Evolutionary conservation across 2,888 invertebrate species (phyloP), one percentile per base, ranked within the genome.

Genomic region (Pristionchus exspectatus): DNA sequence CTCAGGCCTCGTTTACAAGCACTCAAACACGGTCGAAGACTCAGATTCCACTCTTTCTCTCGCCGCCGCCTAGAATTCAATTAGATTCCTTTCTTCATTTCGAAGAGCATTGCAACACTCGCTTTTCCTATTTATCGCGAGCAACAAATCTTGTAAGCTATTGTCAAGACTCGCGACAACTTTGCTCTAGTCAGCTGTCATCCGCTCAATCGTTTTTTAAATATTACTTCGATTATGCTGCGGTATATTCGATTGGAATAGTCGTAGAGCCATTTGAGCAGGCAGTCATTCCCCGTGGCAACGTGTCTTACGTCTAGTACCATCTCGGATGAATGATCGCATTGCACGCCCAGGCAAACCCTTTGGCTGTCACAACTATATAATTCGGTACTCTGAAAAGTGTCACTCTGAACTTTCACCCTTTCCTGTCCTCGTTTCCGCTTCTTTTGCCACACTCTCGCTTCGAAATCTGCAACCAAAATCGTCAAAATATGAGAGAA

Each of bases 81-180:
- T 81, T 81, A 81, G 81, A 81, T 81, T 50, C 81, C 27, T n/a
- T 81, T 81, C 50, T 54, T 54, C 81, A 81, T 81, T 81, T 54
- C 50, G 9, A 10, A 81, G 9, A 63, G 63, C 63, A 63, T 63
- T n/a, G 63, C 63, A 63, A 50, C 81, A 27, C 50, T 50, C 81
- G 30, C 72, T n/a, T 72, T 33, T 24, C 69, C 72, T 33, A 72
- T 72, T 33, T 72, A 33, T 63, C 74, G 14, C 21, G 10, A 27
- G 27, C 81, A 21, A n/a, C 9, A 38, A 81, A 81, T 81, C 50
- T 50, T 81, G 81, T 81, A 81, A 81, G 7, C n/a, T 24, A 18
- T 50, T 38, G 50, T 38, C 74, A 4, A 74, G 74, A 74, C 5
- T 81, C 50, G 54, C 81, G 27, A 81, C 81, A 54, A n/a, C 12